Base-by-base conservation (phyloP, 2,888 invertebrate genomes). In the Antheraea assamensis region DNA sequence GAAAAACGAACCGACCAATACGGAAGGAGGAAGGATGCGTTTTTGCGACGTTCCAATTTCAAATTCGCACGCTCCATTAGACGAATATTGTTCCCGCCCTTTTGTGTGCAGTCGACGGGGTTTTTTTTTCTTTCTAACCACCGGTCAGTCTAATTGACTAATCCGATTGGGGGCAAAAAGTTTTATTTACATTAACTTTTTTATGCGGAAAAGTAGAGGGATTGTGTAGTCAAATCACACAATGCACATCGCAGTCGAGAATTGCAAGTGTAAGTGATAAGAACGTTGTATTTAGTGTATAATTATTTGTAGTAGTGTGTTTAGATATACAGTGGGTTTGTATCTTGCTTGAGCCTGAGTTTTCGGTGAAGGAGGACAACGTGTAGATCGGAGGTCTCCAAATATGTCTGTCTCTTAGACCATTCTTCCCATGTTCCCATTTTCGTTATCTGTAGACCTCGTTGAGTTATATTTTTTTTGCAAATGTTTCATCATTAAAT, bases 21-120 rank as follows among this genome's bases (percentile, higher is more conserved):
- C 90, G 93, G 93, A 93, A 93, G 84, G 79, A 90, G 93, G 93
- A 92, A 92, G 88, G 91, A 90, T 90, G 87, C 82, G 88, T 91
- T 92, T 92, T 91, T 86, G 77, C 80, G 79, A 80, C 72, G 78
- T 80, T 83, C 84, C 85, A 88, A 87, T 86, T 90, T 87, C 83
- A 87, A 89, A 90, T 87, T 83, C 78, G 78, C 87, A 88, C 92
- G 93, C 87, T 92, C 86, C 88, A 88, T 90, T 91, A 90, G 84
- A 78, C 90, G 88, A 89, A 92, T 64, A 64, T 91, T 89, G 90
- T 90, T 85, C 80, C 85, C 87, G 84, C 88, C 87, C 89, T 88
- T 85, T 92, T 92, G 81, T 75, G 74, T 76, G 76, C 70, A 78
- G 80, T 83, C 80, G 2, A 13, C 81, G 82, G n/a, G 27, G 80